phyloP scores from a whole-genome alignment of 2,797 vertebrate genomes.

The Margarornis squamiger region DNA sequence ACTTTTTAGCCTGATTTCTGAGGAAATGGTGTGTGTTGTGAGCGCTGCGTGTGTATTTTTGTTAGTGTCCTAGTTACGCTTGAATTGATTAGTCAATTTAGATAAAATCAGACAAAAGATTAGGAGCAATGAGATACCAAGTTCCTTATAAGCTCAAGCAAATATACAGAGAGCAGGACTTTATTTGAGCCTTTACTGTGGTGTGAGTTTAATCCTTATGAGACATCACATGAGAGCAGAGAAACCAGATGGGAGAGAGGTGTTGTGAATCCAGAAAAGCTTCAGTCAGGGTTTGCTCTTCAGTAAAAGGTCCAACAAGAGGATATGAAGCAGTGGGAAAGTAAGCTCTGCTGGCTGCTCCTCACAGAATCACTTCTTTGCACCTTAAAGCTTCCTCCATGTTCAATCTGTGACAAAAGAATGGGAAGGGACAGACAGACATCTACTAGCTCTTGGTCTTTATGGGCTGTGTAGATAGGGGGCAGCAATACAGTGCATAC shows the following conservation, averaged over 20 bases:
- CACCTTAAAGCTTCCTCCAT: not conserved
- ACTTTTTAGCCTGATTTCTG: slow-evolving; percentile 33
- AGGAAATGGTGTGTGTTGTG: not conserved
- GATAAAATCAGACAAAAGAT: slow-evolving; percentile 24
- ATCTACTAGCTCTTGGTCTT: not conserved
- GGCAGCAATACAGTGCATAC: not conserved
- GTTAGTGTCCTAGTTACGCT: not conserved
- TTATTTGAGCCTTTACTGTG: not conserved
- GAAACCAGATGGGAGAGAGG: not conserved
- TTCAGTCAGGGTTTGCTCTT: not conserved
- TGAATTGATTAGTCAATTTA: slow-evolving; percentile 15
- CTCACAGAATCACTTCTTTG: not conserved
- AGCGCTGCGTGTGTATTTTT: not conserved
- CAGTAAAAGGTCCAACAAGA: not conserved
- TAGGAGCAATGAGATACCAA: not conserved
- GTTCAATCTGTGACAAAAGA: not conserved
- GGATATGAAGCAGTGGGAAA: not conserved
- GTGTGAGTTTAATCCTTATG: not conserved
- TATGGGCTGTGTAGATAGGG: not conserved
- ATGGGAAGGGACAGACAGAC: not conserved
- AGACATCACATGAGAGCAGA: not conserved
- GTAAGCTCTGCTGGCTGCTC: not conserved
- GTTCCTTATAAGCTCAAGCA: not conserved
- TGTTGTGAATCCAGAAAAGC: not conserved
- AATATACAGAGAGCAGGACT: not conserved